Evolutionary conservation across 37 sponge, comb jelly and placozoan species (phyloP).

Genomic region (Theonella swinhoei): DNA sequence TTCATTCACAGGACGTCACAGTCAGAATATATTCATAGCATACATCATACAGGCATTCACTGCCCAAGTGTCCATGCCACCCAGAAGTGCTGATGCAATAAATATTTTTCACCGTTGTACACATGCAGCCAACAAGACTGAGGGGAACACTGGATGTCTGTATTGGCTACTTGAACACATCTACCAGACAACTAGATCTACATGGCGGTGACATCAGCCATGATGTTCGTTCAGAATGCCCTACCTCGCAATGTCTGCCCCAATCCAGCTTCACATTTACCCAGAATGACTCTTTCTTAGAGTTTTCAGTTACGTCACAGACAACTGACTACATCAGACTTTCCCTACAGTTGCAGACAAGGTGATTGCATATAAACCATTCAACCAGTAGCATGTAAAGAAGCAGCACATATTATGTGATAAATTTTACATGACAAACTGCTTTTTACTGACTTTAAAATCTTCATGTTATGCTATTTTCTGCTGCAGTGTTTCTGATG

Average conservation of each 20-base stretch:
- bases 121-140: not conserved
- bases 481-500: slow-evolving; percentile 33
- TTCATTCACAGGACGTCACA: not conserved
- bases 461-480: not conserved
- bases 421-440: too few species aligned
- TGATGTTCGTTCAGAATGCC: slow-evolving; percentile 41
- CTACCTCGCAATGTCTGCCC: slow-evolving; percentile 47
- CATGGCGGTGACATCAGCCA: not conserved
- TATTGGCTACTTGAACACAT: slow-evolving; percentile 28
- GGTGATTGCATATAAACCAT: too few species aligned
- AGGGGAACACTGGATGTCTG: slow-evolving; percentile 27
- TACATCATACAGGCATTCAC: not conserved
- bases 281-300: slow-evolving; percentile 43
- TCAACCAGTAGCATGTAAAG: too few species aligned
- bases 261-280: slow-evolving; percentile 47
- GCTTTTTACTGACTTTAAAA: not conserved
- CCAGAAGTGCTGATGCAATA: not conserved
- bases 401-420: too few species aligned
- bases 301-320: not conserved
- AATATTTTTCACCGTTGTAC: not conserved
- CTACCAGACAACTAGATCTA: slow-evolving; percentile 15
- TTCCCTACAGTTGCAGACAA: slow-evolving; percentile 32
- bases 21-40: not conserved
- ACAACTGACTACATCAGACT: not conserved
- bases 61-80: not conserved